phyloP scores from a whole-genome alignment of 2,113 vertebrate species.

The Argyrosomus japonicus region DNA sequence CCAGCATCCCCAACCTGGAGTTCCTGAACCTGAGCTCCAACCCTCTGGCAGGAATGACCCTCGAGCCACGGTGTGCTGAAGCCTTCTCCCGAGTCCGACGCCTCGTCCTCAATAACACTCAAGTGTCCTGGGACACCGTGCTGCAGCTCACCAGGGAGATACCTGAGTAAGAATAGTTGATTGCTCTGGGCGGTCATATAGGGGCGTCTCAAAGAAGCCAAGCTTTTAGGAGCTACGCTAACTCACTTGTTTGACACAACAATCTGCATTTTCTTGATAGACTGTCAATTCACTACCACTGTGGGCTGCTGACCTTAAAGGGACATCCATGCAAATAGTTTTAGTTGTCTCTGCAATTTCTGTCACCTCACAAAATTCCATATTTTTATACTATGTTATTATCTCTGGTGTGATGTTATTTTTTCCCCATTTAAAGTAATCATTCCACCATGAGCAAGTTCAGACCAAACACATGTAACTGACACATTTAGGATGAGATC shows the following conservation, averaged over 20 bases:
- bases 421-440: background rate
- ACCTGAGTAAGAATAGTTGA: slow-evolving; percentile 86
- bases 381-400: too few relatives aligned
- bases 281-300: too few relatives aligned
- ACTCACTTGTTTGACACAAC: too few relatives aligned
- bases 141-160: slow-evolving; percentile 91
- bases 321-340: too few relatives aligned
- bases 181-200: too few relatives aligned
- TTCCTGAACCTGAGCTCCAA: slow-evolving; percentile 99
- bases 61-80: slow-evolving; percentile 88
- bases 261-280: too few relatives aligned
- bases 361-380: too few relatives aligned
- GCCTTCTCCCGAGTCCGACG: slow-evolving; percentile 92
- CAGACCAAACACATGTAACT: background rate
- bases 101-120: slow-evolving; percentile 98
- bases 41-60: slow-evolving; percentile 89
- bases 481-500: background rate
- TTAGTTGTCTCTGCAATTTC: too few relatives aligned
- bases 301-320: too few relatives aligned
- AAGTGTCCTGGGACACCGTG: slow-evolving; percentile 95
- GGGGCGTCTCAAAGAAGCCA: background rate
- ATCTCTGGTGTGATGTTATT: too few relatives aligned
- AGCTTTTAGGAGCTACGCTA: background rate
- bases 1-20: slow-evolving; percentile 96
- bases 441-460: background rate